Base-by-base conservation (phyloP, 1,140 invertebrate genomes). In the Nephotettix cincticeps region DNA sequence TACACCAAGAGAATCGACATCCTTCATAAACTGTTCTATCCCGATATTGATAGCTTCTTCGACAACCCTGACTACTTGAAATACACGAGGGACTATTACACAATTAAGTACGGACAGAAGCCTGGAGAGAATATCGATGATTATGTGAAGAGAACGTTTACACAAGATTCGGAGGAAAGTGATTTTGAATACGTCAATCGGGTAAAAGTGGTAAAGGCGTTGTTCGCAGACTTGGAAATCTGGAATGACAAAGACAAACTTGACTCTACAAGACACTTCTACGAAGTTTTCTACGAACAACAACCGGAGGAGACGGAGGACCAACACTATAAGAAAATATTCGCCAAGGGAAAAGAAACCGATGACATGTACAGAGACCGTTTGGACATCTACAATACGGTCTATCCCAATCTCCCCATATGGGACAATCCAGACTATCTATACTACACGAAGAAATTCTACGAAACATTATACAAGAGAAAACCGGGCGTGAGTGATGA, bases 341-440 rank as follows among this genome's bases (percentile, higher is more conserved):
- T 61, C 28, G 56, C 23, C 2, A 14, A 27, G 27, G 25, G 25
- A 28, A 25, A 25, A 29, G 56, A 61, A 28, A 21, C 56, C 56
- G 23, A 25, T n/a, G 56, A 61, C 3, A 29, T 14, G 9, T 61
- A 61, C 56, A 27, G 11, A 14, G 27, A 61, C 6, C 14, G 56
- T 9, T 27, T 61, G 6, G 23, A 61, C 13, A 61, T 61, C 1
- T 61, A 21, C 56, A 14, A 61, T 4, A 14, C 23, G 25, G 23
- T 28, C 2, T 29, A 61, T 25, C 56, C 56, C 4, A 23, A 61
- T 3, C 2, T 25, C 4, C 56, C 21, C 13, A 28, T 61, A 25
- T 61, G 56, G 56, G 56, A 61, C n/a, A 61, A 61, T 28, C 56
- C 56, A 25, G 56, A 61, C 6, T 61, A 61, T n/a, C 25, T 61